phyloP scores from a whole-genome alignment of 1,140 invertebrate species.

The Acromyrmex echinatior region DNA sequence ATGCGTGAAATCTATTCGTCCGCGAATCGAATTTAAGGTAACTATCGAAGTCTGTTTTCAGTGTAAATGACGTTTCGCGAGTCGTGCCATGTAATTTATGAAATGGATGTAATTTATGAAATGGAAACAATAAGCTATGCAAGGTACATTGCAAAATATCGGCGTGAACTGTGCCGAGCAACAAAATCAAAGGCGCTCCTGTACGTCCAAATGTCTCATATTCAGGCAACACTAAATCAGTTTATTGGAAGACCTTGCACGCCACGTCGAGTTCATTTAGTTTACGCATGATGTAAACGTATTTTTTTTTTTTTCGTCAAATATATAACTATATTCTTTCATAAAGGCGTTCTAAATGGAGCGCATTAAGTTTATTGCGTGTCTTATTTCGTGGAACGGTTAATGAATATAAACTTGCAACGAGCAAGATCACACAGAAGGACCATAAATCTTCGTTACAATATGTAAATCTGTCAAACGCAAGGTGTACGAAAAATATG shows the following conservation, averaged over 20 bases:
- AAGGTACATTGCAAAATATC: not conserved
- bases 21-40: constrained; percentile 24
- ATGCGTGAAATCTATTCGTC: constrained; percentile 7
- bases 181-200: constrained; percentile 25
- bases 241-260: constrained; percentile 12
- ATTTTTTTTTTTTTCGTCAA: constrained; percentile 1
- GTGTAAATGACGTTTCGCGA: constrained; percentile 21
- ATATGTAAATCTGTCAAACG: constrained; percentile 48
- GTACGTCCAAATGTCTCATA: constrained; percentile 7
- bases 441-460: constrained; percentile 54
- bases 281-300: not conserved
- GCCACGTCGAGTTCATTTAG: not conserved
- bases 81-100: constrained; percentile 22
- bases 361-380: constrained; percentile 39
- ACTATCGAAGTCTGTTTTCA: constrained; percentile 37
- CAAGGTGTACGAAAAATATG: constrained; percentile 9
- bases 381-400: constrained; percentile 32
- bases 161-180: not conserved
- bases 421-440: constrained; percentile 7
- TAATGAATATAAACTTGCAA: constrained; percentile 56
- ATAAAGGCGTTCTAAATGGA: constrained; percentile 23
- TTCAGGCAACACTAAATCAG: constrained; percentile 41
- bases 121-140: not conserved
- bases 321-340: constrained; percentile 24
- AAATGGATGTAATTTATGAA: constrained; percentile 34